Percentiles rank a stretch among this genome's conserved stretches.
Evolutionary conservation across 2,113 vertebrate genomes (phyloP).

Genomic region (Fukomys damarensis): DNA sequence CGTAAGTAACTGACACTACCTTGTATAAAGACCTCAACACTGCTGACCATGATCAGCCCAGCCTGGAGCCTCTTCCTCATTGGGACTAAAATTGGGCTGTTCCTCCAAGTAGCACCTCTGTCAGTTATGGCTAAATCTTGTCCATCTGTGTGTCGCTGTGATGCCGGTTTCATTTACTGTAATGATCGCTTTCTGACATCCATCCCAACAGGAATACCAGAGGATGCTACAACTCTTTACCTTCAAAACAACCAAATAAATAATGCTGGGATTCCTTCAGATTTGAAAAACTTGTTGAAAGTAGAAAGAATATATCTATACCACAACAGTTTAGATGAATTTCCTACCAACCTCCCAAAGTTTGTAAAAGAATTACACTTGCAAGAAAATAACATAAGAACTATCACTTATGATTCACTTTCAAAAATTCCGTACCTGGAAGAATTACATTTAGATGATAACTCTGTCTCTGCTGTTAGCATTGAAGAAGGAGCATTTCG

Average conservation of each 20-base stretch:
- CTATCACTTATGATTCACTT: slow-evolving; percentile 96
- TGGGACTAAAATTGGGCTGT: slow-evolving; percentile 94
- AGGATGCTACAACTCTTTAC: slow-evolving; percentile 97
- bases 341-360: slow-evolving; percentile 97
- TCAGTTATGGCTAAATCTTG: slow-evolving; percentile 93
- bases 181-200: slow-evolving; percentile 98
- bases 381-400: slow-evolving; percentile 99
- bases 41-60: slow-evolving; percentile 95
- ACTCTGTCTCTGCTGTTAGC: slow-evolving; percentile 98
- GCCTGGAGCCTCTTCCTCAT: slow-evolving; percentile 95
- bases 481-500: slow-evolving; percentile 98
- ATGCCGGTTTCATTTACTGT: slow-evolving; percentile 98
- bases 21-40: slow-evolving; percentile 86
- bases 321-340: slow-evolving; percentile 98
- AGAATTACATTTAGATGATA: slow-evolving; percentile 99
- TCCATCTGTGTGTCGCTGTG: slow-evolving; percentile 96
- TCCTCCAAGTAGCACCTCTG: slow-evolving; percentile 93
- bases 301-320: slow-evolving; percentile 99
- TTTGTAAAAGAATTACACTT: slow-evolving; percentile 98
- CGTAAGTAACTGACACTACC: slow-evolving; percentile 86
- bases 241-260: slow-evolving; percentile 99
- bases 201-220: slow-evolving; percentile 96
- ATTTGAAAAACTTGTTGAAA: slow-evolving; percentile 92
- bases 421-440: slow-evolving; percentile 98
- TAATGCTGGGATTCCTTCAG: slow-evolving; percentile 97